These are phyloP conservation scores for Ips nitidus DNA, from an alignment of 1,140 invertebrate species.

Conservation along the genomic window DNA sequence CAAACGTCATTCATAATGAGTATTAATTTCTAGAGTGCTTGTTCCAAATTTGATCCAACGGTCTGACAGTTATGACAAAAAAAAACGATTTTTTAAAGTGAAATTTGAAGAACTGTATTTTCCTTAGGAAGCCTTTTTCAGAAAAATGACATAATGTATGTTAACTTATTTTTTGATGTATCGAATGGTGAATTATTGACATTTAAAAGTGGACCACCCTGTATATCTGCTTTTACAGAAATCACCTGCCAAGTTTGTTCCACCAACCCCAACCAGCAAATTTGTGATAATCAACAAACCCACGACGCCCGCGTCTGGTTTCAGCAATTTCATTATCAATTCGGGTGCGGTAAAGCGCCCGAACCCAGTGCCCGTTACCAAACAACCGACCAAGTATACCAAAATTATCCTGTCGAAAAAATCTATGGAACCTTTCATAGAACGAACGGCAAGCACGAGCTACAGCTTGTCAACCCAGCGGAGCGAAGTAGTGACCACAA, in stretches of 20 bases:
- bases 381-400: conserved; percentile 55
- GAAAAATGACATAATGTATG: no score
- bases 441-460: neutral
- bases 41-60: no score
- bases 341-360: conserved; percentile 38
- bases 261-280: conserved; percentile 38
- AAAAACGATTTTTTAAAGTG: no score
- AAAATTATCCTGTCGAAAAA: conserved; percentile 60
- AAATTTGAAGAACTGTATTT: no score
- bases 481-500: conserved; percentile 36
- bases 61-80: no score
- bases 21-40: no score
- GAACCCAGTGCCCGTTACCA: conserved; percentile 11
- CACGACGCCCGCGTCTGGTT: conserved; percentile 39
- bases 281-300: conserved; percentile 48
- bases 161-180: no score
- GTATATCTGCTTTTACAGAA: no score
- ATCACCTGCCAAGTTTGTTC: conserved; percentile 14
- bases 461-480: conserved; percentile 31
- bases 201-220: no score
- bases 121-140: no score
- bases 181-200: no score
- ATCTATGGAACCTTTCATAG: conserved; percentile 27
- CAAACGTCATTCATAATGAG: no score
- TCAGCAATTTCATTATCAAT: conserved; percentile 43